Percentiles rank a stretch among this genome's conserved stretches.
phyloP scores from a whole-genome alignment of 2,113 vertebrate species.

The Mionectes macconnelli region DNA sequence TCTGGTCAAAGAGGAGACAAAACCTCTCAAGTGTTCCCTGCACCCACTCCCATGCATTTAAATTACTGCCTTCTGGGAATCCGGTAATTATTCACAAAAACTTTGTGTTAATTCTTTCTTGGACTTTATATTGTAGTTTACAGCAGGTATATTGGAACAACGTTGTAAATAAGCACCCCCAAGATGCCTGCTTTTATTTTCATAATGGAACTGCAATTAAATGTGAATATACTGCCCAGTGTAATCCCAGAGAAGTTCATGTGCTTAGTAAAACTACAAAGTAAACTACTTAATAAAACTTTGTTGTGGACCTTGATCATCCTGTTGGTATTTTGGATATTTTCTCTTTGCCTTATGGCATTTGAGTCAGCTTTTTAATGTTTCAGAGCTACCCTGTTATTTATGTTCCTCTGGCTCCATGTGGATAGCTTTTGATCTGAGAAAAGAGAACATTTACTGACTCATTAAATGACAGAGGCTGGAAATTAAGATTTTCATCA shows the following conservation, averaged over 20 bases:
- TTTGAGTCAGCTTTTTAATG: background rate
- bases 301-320: background rate
- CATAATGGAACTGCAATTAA: background rate
- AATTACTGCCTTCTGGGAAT: background rate
- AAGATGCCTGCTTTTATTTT: background rate
- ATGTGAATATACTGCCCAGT: accelerated
- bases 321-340: background rate
- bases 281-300: background rate
- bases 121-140: background rate
- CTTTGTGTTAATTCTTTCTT: background rate
- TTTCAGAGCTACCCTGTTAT: background rate
- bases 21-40: background rate
- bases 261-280: background rate
- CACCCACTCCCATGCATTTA: accelerated
- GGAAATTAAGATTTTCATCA: background rate
- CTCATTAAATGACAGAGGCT: background rate
- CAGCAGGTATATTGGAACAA: background rate
- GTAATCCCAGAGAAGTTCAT: background rate
- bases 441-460: background rate
- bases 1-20: background rate
- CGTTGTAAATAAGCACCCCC: accelerated
- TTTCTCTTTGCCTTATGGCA: background rate
- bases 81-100: background rate
- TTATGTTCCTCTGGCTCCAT: background rate
- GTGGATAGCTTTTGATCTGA: background rate